Evolutionary conservation across 2,797 vertebrate genomes (phyloP).

Genomic region (Tenualosa ilisha): DNA sequence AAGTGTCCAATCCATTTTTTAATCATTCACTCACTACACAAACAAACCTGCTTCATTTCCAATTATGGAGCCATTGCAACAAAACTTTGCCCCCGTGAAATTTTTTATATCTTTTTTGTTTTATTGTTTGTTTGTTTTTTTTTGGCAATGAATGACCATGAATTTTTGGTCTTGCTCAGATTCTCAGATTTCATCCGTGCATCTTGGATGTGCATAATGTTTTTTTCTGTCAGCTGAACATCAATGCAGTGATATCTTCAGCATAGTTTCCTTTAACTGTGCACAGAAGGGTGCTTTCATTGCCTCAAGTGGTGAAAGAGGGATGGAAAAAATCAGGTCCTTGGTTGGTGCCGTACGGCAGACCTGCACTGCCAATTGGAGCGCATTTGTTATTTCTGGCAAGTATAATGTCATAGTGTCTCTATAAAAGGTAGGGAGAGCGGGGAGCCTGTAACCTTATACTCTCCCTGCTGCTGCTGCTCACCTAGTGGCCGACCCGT

Average conservation of each 20-base stretch:
- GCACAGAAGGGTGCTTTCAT: neutral
- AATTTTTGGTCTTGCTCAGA: no score
- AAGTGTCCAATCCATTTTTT: neutral
- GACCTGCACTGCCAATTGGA: slow-evolving; percentile 60
- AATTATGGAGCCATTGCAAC: no score
- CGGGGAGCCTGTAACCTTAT: slow-evolving; percentile 46
- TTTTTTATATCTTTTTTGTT: no score
- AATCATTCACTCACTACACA: neutral
- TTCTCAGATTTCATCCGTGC: no score
- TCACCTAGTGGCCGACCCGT: slow-evolving; percentile 39
- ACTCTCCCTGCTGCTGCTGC: slow-evolving; percentile 7
- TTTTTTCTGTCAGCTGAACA: no score
- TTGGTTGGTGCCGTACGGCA: slow-evolving; percentile 43
- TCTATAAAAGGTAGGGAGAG: slow-evolving; percentile 68
- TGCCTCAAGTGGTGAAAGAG: neutral
- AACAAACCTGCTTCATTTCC: neutral
- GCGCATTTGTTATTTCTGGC: slow-evolving; percentile 64
- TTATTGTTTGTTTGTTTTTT: no score
- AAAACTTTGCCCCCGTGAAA: no score
- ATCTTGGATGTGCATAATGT: no score
- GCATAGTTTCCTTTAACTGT: neutral
- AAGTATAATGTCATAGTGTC: slow-evolving; percentile 63
- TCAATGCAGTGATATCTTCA: neutral
- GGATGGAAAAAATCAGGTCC: neutral
- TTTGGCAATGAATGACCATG: no score